Conservation (phyloP, 2,888 invertebrate genomes). For the Idaea straminata region DNA sequence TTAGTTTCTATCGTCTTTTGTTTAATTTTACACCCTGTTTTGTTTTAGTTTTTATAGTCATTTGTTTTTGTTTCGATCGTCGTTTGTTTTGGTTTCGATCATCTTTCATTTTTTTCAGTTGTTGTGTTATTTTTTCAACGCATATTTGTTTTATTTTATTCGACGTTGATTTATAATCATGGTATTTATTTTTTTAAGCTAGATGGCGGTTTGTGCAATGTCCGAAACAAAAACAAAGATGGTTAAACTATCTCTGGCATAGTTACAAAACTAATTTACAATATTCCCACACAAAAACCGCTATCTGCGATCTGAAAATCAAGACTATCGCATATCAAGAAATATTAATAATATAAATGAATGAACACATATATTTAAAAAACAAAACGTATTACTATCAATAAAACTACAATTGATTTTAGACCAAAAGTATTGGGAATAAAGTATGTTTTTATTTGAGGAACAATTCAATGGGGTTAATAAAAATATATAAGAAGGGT, state of each 20-base stretch:
- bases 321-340: not conserved
- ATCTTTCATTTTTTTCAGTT: too few species aligned
- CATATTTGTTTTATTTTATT: too few species aligned
- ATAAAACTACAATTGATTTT: not conserved
- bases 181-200: too few species aligned
- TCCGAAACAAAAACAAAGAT: too few species aligned
- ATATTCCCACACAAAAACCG: not conserved
- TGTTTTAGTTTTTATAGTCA: too few species aligned
- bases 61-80: too few species aligned
- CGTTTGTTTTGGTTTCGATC: too few species aligned
- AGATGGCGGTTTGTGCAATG: not conserved
- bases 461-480: slow-evolving; percentile 14
- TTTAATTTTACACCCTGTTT: too few species aligned
- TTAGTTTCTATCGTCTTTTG: too few species aligned
- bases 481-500: slow-evolving; percentile 26
- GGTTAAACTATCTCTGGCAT: not conserved
- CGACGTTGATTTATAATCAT: too few species aligned
- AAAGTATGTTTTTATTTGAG: not conserved
- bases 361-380: not conserved
- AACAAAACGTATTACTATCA: not conserved
- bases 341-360: not conserved
- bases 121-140: too few species aligned
- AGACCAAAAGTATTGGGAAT: not conserved
- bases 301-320: not conserved
- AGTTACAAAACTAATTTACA: not conserved